phyloP scores from a whole-genome alignment of 1,140 invertebrate genomes.

The Trichonephila clavata region DNA sequence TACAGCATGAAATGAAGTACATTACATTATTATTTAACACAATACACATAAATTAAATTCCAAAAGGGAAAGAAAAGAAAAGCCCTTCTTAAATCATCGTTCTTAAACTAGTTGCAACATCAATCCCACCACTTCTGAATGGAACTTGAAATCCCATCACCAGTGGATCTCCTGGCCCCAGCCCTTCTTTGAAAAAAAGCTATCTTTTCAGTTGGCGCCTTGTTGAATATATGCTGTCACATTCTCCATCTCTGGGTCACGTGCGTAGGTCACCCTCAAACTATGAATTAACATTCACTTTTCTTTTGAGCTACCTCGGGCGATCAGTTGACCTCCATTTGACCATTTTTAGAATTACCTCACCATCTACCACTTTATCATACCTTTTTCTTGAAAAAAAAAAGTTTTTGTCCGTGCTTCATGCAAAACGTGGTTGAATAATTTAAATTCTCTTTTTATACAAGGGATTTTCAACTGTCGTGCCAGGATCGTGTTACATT shows the following conservation, averaged over 20 bases:
- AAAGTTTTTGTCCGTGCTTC: neutral
- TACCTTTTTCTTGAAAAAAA: neutral
- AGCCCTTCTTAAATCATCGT: no score
- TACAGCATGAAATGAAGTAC: no score
- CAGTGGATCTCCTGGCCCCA: neutral
- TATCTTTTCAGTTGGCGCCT: neutral
- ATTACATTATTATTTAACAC: no score
- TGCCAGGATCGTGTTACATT: no score
- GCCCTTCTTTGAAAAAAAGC: neutral
- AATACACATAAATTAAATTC: neutral
- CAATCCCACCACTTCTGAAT: neutral
- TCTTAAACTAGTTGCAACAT: neutral
- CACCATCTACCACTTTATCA: neutral
- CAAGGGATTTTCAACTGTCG: no score
- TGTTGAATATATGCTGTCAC: conserved; percentile 17
- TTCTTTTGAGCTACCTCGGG: neutral
- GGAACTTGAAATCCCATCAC: neutral
- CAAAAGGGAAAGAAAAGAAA: neutral
- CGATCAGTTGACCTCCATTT: conserved; percentile 54
- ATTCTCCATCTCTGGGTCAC: conserved; percentile 34
- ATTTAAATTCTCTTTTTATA: neutral
- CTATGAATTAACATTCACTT: conserved; percentile 67
- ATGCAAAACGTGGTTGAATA: neutral
- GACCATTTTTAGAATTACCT: conserved; percentile 59
- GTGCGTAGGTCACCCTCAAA: conserved; percentile 50